Evolutionary conservation across 2,113 vertebrate species (phyloP).

Genomic region (Serilophus lunatus): DNA sequence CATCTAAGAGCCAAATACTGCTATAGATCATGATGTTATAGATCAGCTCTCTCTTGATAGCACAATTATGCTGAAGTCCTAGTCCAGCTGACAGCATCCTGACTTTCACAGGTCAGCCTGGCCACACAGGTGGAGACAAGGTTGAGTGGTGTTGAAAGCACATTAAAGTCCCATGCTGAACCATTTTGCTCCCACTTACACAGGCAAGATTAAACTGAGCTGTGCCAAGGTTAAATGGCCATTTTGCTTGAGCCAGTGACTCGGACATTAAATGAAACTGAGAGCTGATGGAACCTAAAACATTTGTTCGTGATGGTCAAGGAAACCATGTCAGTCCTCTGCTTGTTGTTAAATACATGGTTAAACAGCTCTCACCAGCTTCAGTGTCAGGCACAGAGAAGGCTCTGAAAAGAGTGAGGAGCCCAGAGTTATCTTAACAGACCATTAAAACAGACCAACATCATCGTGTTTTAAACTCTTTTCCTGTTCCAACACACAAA

Average conservation of each 20-base stretch:
- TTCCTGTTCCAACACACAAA: neutral
- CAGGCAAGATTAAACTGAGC: neutral
- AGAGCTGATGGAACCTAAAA: neutral
- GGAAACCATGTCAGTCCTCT: neutral
- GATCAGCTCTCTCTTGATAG: neutral
- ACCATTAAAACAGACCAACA: neutral
- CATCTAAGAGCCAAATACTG: neutral
- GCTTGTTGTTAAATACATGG: neutral
- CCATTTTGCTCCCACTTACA: neutral
- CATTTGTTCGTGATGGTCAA: neutral
- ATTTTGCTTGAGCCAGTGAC: neutral
- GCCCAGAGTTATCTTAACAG: neutral
- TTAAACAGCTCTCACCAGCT: neutral
- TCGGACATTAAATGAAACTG: neutral
- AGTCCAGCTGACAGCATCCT: neutral
- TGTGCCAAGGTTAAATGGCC: neutral
- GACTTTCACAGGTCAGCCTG: neutral
- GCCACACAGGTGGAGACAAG: neutral
- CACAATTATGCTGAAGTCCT: neutral
- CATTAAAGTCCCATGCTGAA: neutral
- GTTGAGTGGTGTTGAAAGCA: neutral
- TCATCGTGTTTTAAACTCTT: neutral
- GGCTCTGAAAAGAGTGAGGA: neutral
- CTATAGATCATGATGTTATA: neutral
- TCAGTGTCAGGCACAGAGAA: neutral